phyloP scores from a whole-genome alignment of 2,113 vertebrate genomes.

The Zapus hudsonius region DNA sequence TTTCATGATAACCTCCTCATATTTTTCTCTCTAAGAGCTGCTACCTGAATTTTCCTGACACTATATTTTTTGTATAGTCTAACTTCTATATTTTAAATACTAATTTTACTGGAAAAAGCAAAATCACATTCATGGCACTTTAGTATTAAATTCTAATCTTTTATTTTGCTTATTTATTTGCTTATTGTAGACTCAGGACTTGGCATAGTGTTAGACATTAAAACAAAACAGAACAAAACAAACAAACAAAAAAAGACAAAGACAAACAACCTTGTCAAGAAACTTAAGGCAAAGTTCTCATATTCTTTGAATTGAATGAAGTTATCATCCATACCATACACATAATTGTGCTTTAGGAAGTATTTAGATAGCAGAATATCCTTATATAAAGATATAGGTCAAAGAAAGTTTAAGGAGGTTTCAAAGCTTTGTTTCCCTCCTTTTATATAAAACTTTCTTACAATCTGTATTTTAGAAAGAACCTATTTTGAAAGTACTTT shows the following conservation, averaged over 20 bases:
- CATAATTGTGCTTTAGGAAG: neutral
- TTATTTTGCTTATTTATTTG: neutral
- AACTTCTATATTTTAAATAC: neutral
- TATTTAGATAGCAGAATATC: neutral
- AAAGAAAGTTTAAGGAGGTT: slow-evolving; percentile 31
- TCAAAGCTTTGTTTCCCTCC: slow-evolving; percentile 28
- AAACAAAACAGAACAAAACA: neutral
- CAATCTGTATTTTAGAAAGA: neutral
- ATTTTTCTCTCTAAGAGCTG: neutral
- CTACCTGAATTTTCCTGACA: neutral
- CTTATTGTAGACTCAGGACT: neutral
- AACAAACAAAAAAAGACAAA: too few species aligned
- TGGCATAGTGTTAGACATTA: neutral
- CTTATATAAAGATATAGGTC: slow-evolving; percentile 23
- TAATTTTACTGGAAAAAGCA: neutral
- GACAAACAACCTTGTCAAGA: neutral
- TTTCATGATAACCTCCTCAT: neutral
- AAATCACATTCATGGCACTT: neutral
- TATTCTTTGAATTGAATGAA: neutral
- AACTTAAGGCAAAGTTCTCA: neutral
- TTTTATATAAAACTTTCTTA: neutral
- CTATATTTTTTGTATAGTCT: neutral
- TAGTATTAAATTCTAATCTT: neutral
- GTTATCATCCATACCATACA: neutral
- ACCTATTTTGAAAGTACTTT: neutral